These are phyloP conservation scores for Gryllus bimaculatus DNA, from an alignment of 1,140 invertebrate species.

Conservation along the genomic window DNA sequence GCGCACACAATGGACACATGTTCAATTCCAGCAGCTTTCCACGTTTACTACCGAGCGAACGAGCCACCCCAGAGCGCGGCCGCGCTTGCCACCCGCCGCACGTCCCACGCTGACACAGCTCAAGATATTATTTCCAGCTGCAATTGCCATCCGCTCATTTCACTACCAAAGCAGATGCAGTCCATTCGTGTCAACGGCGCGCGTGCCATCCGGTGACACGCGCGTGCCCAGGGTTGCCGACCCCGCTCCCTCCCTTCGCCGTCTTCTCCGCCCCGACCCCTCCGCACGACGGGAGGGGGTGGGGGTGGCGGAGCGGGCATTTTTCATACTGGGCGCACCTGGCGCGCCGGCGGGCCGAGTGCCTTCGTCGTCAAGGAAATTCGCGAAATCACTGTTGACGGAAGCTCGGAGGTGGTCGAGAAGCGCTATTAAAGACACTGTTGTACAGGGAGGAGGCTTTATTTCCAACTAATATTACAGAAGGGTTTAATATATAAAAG, in stretches of 20 bases:
- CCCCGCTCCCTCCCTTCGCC: constrained; percentile 7
- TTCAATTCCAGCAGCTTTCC: background rate
- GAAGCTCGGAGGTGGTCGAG: no score
- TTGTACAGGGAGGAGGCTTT: no score
- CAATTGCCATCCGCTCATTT: background rate
- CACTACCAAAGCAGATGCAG: background rate
- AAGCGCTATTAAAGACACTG: no score
- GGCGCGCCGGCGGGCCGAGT: no score
- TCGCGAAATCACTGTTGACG: no score
- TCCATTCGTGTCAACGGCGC: background rate
- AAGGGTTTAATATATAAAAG: no score
- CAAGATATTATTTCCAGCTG: background rate
- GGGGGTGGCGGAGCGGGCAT: no score
- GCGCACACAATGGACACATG: background rate
- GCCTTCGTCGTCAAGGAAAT: no score
- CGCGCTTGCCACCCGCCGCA: background rate
- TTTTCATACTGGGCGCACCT: no score
- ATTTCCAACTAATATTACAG: no score
- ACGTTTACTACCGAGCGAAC: background rate
- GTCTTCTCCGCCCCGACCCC: background rate
- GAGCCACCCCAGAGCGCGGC: background rate
- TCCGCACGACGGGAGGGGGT: no score
- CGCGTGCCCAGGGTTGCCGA: background rate
- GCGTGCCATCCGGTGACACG: background rate
- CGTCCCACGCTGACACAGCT: background rate